These are phyloP conservation scores for Mormyrus hasselquistii DNA, from an alignment of 2,797 vertebrate genomes.

Conservation along the genomic window DNA sequence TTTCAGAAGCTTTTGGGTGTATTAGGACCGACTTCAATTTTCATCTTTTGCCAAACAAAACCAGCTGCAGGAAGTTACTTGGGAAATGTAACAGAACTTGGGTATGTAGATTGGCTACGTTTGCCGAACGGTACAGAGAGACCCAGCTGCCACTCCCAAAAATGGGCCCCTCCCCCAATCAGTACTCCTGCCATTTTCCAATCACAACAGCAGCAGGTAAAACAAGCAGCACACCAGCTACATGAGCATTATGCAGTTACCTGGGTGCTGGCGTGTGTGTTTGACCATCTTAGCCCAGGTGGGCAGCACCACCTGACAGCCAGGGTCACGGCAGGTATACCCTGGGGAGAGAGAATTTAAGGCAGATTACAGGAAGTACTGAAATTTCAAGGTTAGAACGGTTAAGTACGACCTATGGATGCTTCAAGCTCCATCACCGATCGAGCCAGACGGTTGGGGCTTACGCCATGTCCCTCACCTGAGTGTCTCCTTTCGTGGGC, in stretches of 20 bases:
- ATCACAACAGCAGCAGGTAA: neutral
- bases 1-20: neutral
- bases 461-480: constrained; percentile 43
- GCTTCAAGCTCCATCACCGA: neutral
- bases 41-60: neutral
- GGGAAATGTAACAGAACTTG: neutral
- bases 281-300: constrained; percentile 62
- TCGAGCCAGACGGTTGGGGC: too few relatives aligned
- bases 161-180: neutral
- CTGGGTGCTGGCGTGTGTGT: constrained; percentile 59
- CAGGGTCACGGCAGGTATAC: constrained; percentile 53
- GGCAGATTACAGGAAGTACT: neutral
- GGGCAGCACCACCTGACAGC: constrained; percentile 51
- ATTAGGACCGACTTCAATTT: neutral
- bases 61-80: neutral
- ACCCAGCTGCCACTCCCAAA: neutral
- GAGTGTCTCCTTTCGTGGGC: constrained; percentile 63
- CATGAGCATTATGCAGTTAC: constrained; percentile 36
- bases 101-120: neutral
- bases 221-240: neutral
- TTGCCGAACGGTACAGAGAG: neutral
- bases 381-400: neutral
- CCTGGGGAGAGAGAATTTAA: constrained; percentile 43
- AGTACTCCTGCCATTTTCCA: neutral
- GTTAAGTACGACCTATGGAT: neutral